Base-by-base conservation (phyloP, 2,113 vertebrate genomes). In the Hippoglossus stenolepis region DNA sequence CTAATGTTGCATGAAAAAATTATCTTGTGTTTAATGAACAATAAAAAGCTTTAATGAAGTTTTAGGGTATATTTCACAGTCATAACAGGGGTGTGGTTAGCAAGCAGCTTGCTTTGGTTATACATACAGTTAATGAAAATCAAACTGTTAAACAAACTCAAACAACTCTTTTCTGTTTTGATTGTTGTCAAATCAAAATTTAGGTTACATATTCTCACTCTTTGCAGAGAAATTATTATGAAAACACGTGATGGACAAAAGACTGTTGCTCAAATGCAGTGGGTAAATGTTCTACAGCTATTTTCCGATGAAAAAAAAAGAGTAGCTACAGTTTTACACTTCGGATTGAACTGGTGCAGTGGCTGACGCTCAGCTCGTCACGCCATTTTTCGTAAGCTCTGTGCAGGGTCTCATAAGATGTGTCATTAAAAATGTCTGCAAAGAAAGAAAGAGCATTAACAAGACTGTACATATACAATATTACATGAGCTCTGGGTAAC, bases 371-470 rank as follows among this genome's bases (percentile, higher is more conserved):
- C 63, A 93, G 82, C 17, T 96, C 95, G 68, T 90, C 86, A 18
- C 90, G 87, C 95, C 95, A 95, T 73, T 93, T 92, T 73, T 87
- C 1, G 0, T 90, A 94, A 0, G 94, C 95, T 73, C 62, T 93
- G 74, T 86, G 80, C 75, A 94, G 89, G 49, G 87, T 90, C 76
- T 94, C 95, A 64, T 93, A 88, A 0, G 85, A 90, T 11, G 92
- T 95, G 85, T 91, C 91, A 4, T 96, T 96, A 75, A 94, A 96
- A 61, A 96, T 96, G 20, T 95, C 95, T 96, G 91, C 28, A 86
- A 88, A 74, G 47, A 7, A 79, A 93, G 21, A 58, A 75, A 21
- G 1, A 76, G 18, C 14, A 28, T 58, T 17, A 26, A 26, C 17
- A 18, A 26, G 56, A 24, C 40, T 43, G 3, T 11, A 43, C 40